phyloP scores from a whole-genome alignment of 2,888 invertebrate genomes.

The Cartodere bifasciata region DNA sequence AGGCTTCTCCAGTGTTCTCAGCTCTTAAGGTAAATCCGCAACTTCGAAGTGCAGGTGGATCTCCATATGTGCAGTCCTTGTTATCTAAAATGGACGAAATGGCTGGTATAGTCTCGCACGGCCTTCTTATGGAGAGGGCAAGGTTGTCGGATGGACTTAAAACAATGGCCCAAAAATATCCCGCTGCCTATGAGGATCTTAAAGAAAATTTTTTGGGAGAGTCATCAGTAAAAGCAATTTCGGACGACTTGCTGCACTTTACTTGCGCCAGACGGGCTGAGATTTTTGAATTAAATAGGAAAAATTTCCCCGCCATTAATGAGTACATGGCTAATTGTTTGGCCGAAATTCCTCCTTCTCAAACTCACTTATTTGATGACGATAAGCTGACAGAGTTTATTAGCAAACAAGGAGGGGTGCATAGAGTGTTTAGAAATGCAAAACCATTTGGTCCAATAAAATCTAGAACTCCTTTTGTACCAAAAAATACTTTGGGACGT shows the following conservation, averaged over 20 bases:
- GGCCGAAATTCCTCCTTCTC: slow-evolving; percentile 4
- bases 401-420: not conserved
- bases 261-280: slow-evolving; percentile 5
- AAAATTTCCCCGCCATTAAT: not conserved
- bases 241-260: slow-evolving; percentile 5
- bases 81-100: slow-evolving; percentile 1
- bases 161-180: slow-evolving; percentile 1
- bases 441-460: no score
- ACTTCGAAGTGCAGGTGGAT: not conserved
- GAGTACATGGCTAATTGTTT: not conserved
- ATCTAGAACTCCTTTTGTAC: no score
- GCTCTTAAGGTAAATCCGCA: slow-evolving; percentile 3
- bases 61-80: not conserved
- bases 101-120: not conserved
- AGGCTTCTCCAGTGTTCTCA: slow-evolving; percentile 1
- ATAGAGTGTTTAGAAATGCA: not conserved
- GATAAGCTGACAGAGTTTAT: not conserved
- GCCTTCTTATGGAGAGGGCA: not conserved
- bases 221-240: slow-evolving; percentile 1
- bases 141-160: not conserved
- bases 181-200: slow-evolving; percentile 1
- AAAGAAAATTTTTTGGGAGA: slow-evolving; percentile 3
- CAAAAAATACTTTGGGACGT: no score
- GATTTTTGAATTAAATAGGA: slow-evolving; percentile 2
- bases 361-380: slow-evolving; percentile 4